A percentile compares a stretch with the other conserved stretches of the same genome.
Conservation (phyloP, 2,113 vertebrate species). For the Ciconia stormi region DNA sequence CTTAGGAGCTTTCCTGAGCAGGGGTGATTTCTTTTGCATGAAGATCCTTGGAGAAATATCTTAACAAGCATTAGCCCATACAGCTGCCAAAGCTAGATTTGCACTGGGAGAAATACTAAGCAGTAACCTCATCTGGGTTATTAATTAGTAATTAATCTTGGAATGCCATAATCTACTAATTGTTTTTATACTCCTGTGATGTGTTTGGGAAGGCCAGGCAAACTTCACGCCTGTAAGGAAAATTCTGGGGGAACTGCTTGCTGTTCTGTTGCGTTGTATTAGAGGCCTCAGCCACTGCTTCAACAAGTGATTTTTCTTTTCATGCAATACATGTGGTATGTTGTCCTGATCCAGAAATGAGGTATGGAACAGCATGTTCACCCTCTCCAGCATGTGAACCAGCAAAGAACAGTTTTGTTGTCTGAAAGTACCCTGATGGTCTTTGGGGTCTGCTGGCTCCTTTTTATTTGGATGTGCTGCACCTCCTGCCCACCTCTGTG, state of each 20-base stretch:
- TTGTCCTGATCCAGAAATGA: neutral
- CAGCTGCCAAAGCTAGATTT: neutral
- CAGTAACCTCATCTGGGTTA: neutral
- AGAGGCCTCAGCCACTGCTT: neutral
- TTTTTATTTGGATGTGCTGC: neutral
- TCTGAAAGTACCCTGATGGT: neutral
- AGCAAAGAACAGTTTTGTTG: neutral
- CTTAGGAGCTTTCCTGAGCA: neutral
- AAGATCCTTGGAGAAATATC: neutral
- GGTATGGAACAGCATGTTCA: neutral
- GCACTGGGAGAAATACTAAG: neutral
- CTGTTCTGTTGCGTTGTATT: neutral
- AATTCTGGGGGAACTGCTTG: neutral
- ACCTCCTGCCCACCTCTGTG: neutral
- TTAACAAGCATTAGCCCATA: neutral
- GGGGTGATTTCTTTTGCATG: neutral
- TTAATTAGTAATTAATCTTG: slow-evolving; percentile 18
- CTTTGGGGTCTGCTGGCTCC: neutral
- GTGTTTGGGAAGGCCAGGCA: neutral
- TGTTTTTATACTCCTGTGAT: neutral
- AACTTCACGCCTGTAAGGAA: neutral
- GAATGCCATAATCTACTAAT: neutral
- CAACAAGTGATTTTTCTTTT: neutral
- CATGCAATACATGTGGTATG: neutral
- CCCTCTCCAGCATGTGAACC: neutral